These are phyloP conservation scores for Micrasema longulum DNA, from an alignment of 1,140 invertebrate species.

Conservation along the genomic window DNA sequence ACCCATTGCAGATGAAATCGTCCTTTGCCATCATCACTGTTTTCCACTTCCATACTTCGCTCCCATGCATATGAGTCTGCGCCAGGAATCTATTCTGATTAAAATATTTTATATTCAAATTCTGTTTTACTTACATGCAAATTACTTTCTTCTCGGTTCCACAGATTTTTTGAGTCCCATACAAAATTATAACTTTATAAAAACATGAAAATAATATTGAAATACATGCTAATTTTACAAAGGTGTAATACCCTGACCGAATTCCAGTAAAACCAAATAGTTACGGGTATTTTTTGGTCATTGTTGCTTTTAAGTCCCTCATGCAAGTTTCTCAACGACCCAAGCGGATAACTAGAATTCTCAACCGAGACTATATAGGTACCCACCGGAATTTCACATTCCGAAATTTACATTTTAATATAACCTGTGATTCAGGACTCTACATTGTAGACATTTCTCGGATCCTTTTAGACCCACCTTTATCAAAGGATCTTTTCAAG, in stretches of 20 bases:
- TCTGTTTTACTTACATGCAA: too few relatives aligned
- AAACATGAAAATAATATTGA: too few relatives aligned
- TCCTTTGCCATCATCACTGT: too few relatives aligned
- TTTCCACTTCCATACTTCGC: too few relatives aligned
- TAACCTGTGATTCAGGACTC: slow-evolving; percentile 18
- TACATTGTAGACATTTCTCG: slow-evolving; percentile 12
- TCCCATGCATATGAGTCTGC: too few relatives aligned
- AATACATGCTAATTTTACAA: too few relatives aligned
- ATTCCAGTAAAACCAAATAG: slow-evolving; percentile 20
- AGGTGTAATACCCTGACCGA: neutral
- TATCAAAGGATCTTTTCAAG: slow-evolving; percentile 6
- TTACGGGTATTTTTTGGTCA: slow-evolving; percentile 10
- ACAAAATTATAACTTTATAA: too few relatives aligned
- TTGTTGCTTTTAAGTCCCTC: slow-evolving; percentile 6
- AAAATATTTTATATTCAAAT: too few relatives aligned
- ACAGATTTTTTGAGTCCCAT: too few relatives aligned
- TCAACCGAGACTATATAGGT: neutral
- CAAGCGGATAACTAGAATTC: slow-evolving; percentile 15
- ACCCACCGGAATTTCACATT: slow-evolving; percentile 11
- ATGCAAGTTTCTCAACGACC: neutral
- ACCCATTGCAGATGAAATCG: too few relatives aligned
- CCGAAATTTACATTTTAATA: slow-evolving; percentile 22
- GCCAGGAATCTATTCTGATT: too few relatives aligned
- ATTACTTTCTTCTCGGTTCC: too few relatives aligned
- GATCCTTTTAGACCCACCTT: slow-evolving; percentile 11